Evolutionary conservation across 2,888 invertebrate species (phyloP).

Genomic region (Elgonia sp.): DNA sequence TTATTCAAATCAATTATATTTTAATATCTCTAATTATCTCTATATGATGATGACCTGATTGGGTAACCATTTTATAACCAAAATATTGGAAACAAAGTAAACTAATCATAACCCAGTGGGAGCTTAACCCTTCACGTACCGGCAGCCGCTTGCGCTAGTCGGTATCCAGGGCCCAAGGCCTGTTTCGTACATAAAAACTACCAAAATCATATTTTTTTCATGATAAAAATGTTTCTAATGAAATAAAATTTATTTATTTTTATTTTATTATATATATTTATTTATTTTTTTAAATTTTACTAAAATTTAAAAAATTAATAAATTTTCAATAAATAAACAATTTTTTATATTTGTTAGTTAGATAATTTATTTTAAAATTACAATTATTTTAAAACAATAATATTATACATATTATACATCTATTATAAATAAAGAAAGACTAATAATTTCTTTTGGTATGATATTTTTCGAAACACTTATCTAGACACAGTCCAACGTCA

Average conservation of each 20-base stretch:
- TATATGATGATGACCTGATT: no score
- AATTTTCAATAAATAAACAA: slow-evolving; percentile 11
- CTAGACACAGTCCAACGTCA: slow-evolving; percentile 43
- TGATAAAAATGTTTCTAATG: slow-evolving; percentile 9
- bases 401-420: slow-evolving; percentile 8
- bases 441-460: slow-evolving; percentile 39
- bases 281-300: no score
- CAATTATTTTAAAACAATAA: slow-evolving; percentile 11
- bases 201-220: slow-evolving; percentile 11
- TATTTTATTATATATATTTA: no score
- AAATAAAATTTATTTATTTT: slow-evolving; percentile 6
- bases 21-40: no score
- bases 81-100: no score
- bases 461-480: slow-evolving; percentile 45
- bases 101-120: no score
- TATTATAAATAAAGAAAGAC: slow-evolving; percentile 15
- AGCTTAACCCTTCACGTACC: background rate
- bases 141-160: background rate
- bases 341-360: slow-evolving; percentile 5
- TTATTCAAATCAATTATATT: no score
- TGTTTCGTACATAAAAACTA: slow-evolving; percentile 1
- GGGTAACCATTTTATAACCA: no score
- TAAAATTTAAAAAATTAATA: slow-evolving; percentile 9
- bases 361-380: slow-evolving; percentile 11
- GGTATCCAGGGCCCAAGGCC: background rate